Conservation (phyloP, 2,797 vertebrate species). For the Pangasius mekongensis region DNA sequence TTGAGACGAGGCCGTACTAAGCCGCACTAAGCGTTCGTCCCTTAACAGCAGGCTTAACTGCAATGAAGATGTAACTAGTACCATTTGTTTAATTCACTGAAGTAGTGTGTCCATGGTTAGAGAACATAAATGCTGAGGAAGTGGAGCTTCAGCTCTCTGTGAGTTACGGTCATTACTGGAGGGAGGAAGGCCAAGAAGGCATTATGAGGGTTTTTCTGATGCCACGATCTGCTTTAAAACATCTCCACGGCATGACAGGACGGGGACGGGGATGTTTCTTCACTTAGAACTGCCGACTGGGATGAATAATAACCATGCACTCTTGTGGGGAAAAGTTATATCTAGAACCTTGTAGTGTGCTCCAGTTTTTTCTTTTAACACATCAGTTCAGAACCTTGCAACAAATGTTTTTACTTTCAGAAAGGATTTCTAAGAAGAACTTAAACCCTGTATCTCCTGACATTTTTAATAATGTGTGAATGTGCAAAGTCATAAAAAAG, state of each 20-base stretch:
- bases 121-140: slow-evolving; percentile 6
- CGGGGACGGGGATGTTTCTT: neutral
- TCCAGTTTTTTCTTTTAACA: neutral
- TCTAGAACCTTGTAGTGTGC: neutral
- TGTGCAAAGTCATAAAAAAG: neutral
- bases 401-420: neutral
- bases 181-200: slow-evolving; percentile 17
- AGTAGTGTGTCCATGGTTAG: neutral
- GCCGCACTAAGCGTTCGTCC: slow-evolving; percentile 9
- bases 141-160: neutral
- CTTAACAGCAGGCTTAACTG: slow-evolving; percentile 34
- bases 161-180: slow-evolving; percentile 20
- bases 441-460: neutral
- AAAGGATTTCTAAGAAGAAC: neutral
- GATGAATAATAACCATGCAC: slow-evolving; percentile 31
- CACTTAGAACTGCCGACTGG: neutral
- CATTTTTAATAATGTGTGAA: neutral
- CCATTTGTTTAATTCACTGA: slow-evolving; percentile 13
- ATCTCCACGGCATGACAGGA: neutral
- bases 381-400: neutral
- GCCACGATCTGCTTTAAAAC: slow-evolving; percentile 23
- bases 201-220: slow-evolving; percentile 18
- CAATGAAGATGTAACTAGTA: slow-evolving; percentile 29
- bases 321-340: neutral
- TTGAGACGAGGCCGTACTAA: slow-evolving; percentile 10